Base-by-base conservation (phyloP, 2,797 vertebrate species). In the Antennarius maculatus region DNA sequence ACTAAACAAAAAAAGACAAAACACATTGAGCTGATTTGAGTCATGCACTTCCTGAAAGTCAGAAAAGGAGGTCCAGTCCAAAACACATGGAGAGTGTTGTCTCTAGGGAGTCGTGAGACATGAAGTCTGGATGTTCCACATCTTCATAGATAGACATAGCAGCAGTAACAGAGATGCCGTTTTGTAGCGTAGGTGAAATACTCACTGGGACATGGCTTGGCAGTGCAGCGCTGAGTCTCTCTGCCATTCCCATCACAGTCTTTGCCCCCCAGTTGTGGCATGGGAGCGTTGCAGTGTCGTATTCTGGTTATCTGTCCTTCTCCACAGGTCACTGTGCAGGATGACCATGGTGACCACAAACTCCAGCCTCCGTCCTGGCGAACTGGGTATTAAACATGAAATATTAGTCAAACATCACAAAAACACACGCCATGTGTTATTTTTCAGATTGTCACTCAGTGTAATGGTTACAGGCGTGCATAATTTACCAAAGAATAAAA, bases 351-450 rank as follows among this genome's bases (percentile, higher is more conserved):
- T 0, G 97, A 99, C 97, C 97, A 99, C 86, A 98, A 92, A 81
- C 97, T 99, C 97, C 97, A 99, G 17, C 96, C 96, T n/a, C 97
- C 97, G 5, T 99, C 93, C 51, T 97, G 97, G 66, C 95, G 96
- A 80, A 98, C 97, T 99, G 77, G 43, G 63, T 31, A 70, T 72
- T 64, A 86, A 54, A 74, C 37, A 27, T 83, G 27, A 62, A 69
- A 72, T 29, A 60, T 82, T 51, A 83, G 23, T n/a, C 51, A 61
- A 55, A 66, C 39, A 55, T 65, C 51, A 54, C 31, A 29, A 55
- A 67, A 77, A 80, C 60, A 81, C 61, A 68, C 58, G 61, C 59
- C 42, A 43, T 10, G 3, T 41, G 56, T 81, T 72, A 76, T 69
- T 54, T 39, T 74, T 60, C 29, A 41, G 59, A 64, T 61, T 81